Evolutionary conservation across 2,113 vertebrate genomes (phyloP).

Genomic region (Aviceda subcristata): DNA sequence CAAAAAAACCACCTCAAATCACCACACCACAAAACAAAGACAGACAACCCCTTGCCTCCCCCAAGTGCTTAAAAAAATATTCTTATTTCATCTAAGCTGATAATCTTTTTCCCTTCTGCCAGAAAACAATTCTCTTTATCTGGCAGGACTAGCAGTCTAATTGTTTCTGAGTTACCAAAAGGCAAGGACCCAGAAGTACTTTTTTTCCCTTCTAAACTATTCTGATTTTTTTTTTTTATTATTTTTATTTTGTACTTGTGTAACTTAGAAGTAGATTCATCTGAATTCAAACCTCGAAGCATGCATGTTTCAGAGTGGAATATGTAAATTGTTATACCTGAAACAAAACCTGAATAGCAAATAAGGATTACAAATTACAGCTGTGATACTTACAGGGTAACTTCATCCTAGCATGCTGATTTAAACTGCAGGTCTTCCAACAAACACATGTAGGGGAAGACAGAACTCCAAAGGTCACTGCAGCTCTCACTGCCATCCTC

Average conservation of each 20-base stretch:
- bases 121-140: background rate
- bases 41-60: too few relatives aligned
- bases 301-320: background rate
- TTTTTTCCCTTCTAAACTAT: background rate
- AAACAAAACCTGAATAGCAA: background rate
- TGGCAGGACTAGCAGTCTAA: background rate
- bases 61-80: background rate
- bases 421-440: background rate
- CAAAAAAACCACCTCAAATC: background rate
- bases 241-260: background rate
- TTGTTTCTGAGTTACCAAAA: background rate
- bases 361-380: background rate
- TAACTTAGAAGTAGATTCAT: background rate
- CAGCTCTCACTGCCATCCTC: background rate
- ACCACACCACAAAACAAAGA: background rate
- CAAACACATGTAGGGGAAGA: fast-evolving
- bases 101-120: background rate
- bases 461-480: background rate
- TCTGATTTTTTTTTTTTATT: background rate
- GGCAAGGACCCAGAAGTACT: background rate
- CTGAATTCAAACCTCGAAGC: background rate
- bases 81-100: background rate
- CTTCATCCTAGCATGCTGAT: fast-evolving
- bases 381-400: fast-evolving
- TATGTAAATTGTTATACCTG: background rate